Conservation (phyloP, 2,888 invertebrate genomes). For the Rhorus exstirpatorius region DNA sequence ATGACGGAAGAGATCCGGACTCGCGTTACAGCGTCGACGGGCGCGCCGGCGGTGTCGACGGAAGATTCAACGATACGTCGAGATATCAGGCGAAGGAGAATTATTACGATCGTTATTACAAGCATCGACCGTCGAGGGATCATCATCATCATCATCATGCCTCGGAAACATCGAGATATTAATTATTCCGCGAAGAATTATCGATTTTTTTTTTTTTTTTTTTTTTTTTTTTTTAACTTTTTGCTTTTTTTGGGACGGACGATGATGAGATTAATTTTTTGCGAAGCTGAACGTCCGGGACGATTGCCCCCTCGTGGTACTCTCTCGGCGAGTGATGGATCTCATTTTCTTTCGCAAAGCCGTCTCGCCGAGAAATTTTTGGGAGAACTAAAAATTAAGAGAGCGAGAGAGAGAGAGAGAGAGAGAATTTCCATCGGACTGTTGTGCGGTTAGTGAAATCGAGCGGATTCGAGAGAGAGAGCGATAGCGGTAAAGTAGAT, state of each 20-base stretch:
- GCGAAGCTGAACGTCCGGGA: no score
- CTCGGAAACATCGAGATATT: constrained; percentile 83
- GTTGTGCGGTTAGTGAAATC: constrained; percentile 16
- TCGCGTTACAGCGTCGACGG: constrained; percentile 73
- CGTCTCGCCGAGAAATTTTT: constrained; percentile 4
- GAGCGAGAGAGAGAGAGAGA: no score
- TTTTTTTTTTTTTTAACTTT: constrained; percentile 4
- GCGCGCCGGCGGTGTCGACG: constrained; percentile 60
- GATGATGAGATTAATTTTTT: no score
- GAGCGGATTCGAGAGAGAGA: constrained; percentile 1
- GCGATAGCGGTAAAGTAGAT: constrained; percentile 30
- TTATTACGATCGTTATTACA: constrained; percentile 85
- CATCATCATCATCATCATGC: constrained; percentile 82
- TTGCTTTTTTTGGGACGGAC: no score
- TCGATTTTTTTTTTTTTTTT: not conserved
- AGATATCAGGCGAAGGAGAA: constrained; percentile 82
- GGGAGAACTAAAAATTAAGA: not conserved
- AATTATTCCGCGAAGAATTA: constrained; percentile 56
- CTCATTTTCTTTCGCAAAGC: no score
- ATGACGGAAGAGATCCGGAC: constrained; percentile 77
- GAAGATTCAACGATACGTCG: constrained; percentile 73
- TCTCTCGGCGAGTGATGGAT: no score
- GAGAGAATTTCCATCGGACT: not conserved
- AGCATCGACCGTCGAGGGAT: constrained; percentile 84
- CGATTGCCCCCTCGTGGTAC: no score